Evolutionary conservation across 35 echinoderm and acorn worm genomes (phyloP), one percentile per base, ranked within the genome.

Genomic region (Heliocidaris tuberculata): DNA sequence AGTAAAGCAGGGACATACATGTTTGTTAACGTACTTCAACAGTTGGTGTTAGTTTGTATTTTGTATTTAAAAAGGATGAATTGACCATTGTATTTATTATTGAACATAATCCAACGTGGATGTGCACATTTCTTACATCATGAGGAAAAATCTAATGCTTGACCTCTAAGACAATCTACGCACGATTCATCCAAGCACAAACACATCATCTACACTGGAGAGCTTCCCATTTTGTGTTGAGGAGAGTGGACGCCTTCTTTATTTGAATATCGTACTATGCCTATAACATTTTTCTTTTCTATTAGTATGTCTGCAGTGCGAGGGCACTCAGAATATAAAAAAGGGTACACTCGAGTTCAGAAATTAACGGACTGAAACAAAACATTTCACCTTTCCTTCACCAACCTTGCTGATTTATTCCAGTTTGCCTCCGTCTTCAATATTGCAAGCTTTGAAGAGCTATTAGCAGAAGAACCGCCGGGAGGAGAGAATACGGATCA

Each of bases 381-480:
- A 89, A 32, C 87, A 89, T 89, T 32, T 42, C 87, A 89, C 31
- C 87, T 48, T 89, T 89, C 24, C 29, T 32, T 89, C 32, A 89
- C 87, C 47, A n/a, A 78, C 65, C 87, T 42, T 15, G 87, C 91
- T 93, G 29, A 93, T 52, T 50, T 93, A 59, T 59, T 50, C 50
- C 21, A 59, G 50, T 93, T 93, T 93, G 48, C 50, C 29, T 93
- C 47, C n/a, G 48, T 48, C 50, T 59, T 93, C 91, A 93, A 93
- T 49, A 93, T 93, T 48, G 50, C 91, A 49, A 93, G 91, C 91
- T 93, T 93, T 93, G 91, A 48, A 93, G 91, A 93, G 91, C 91
- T 93, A 93, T 93, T 93, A 93, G 91, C 24, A 13, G 29, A 31
- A 32, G 49, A 30, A 49, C 29, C 50, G 91, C 91, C 91, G 13